These are phyloP conservation scores for Taenaris catops DNA, from an alignment of 2,888 invertebrate genomes.

Conservation along the genomic window DNA sequence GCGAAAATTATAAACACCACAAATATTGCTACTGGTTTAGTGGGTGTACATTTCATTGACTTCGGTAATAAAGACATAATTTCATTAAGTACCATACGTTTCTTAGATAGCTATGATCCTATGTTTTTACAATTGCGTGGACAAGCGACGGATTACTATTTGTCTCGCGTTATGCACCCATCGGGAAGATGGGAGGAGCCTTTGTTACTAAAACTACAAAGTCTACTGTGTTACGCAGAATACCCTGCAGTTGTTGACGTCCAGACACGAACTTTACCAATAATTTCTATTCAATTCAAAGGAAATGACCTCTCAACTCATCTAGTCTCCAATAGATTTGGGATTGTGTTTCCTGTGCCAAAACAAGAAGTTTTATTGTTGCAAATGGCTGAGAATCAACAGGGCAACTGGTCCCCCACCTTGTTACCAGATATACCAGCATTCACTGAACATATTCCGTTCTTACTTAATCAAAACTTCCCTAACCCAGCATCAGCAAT, in stretches of 20 bases:
- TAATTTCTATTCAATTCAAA: constrained; percentile 69
- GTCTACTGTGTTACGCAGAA: constrained; percentile 61
- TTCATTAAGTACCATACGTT: constrained; percentile 78
- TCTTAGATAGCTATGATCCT: constrained; percentile 74
- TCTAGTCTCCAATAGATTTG: constrained; percentile 61
- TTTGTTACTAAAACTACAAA: constrained; percentile 55
- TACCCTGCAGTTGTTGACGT: constrained; percentile 52
- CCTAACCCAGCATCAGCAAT: constrained; percentile 68
- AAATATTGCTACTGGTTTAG: constrained; percentile 67
- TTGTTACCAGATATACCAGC: constrained; percentile 39
- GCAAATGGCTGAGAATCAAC: constrained; percentile 43
- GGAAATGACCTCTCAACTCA: constrained; percentile 69
- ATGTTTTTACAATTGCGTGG: constrained; percentile 71
- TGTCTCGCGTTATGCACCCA: constrained; percentile 76
- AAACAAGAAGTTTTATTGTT: constrained; percentile 65
- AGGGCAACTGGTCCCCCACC: constrained; percentile 47
- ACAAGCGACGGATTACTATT: constrained; percentile 80
- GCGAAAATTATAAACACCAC: constrained; percentile 77
- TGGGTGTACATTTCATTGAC: constrained; percentile 84
- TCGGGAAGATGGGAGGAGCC: constrained; percentile 77
- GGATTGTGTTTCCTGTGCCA: constrained; percentile 57
- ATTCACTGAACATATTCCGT: constrained; percentile 62
- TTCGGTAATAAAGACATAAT: constrained; percentile 83
- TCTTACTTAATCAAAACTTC: constrained; percentile 61
- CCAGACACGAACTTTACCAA: constrained; percentile 51